These are phyloP conservation scores for Coregonus suidteri DNA, from an alignment of 2,797 vertebrate species.

Conservation along the genomic window DNA sequence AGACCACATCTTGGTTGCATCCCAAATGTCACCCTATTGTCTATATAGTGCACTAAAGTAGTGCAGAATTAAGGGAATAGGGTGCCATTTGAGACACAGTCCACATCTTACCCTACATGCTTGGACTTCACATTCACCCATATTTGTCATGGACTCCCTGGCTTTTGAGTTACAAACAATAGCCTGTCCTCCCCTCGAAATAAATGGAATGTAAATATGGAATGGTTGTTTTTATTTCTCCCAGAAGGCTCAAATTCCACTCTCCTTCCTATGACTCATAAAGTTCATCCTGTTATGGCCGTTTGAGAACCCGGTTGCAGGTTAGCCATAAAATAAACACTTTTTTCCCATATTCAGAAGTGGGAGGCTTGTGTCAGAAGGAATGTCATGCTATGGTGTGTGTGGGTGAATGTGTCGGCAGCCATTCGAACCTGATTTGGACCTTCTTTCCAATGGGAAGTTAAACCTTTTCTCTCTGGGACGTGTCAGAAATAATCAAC, in stretches of 20 bases:
- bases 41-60: too few species aligned
- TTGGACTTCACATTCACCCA: too few species aligned
- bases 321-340: slow-evolving; percentile 10
- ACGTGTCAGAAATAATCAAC: background rate
- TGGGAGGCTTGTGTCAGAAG: slow-evolving; percentile 42
- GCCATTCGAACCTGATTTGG: slow-evolving; percentile 46
- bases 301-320: slow-evolving; percentile 20
- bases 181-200: background rate
- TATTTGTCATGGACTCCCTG: too few species aligned
- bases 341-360: slow-evolving; percentile 28
- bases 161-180: background rate
- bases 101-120: too few species aligned
- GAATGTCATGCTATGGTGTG: slow-evolving; percentile 43
- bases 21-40: too few species aligned
- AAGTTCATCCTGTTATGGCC: slow-evolving; percentile 29
- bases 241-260: background rate
- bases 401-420: slow-evolving; percentile 14
- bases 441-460: slow-evolving; percentile 18
- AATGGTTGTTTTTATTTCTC: background rate
- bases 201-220: background rate
- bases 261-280: slow-evolving; percentile 1
- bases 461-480: slow-evolving; percentile 24
- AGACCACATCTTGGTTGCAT: too few species aligned
- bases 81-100: too few species aligned
- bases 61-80: too few species aligned